A percentile compares a stretch with the other conserved stretches of the same genome.
Evolutionary conservation across 2,888 invertebrate species (phyloP).

Genomic region (Cosmopolites sordidus): DNA sequence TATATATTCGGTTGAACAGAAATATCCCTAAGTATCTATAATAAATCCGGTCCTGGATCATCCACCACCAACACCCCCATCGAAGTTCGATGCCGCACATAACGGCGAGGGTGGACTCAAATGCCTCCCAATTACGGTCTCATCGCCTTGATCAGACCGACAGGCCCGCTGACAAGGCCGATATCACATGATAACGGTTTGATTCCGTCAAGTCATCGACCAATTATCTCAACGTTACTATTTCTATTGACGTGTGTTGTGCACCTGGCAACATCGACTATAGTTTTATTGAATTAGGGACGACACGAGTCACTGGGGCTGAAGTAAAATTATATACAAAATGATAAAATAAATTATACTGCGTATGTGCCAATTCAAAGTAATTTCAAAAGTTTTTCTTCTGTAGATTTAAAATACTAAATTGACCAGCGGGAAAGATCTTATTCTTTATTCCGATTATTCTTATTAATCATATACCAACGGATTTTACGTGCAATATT

Average conservation of each 20-base stretch:
- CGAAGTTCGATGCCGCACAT: background rate
- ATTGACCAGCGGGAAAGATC: too few relatives aligned
- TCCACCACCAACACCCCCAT: conserved; percentile 10
- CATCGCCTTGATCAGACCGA: conserved; percentile 40
- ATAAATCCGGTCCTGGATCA: conserved; percentile 9
- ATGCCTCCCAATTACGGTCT: conserved; percentile 43
- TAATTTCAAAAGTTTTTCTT: too few relatives aligned
- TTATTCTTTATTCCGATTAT: too few relatives aligned
- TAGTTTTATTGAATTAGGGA: background rate
- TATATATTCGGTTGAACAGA: too few relatives aligned
- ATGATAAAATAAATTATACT: too few relatives aligned
- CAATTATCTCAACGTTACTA: conserved; percentile 37
- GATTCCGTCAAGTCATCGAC: conserved; percentile 46
- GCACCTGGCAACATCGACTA: conserved; percentile 2
- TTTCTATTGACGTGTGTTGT: conserved; percentile 31
- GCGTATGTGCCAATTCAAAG: too few relatives aligned
- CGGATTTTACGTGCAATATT: too few relatives aligned
- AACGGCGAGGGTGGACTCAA: conserved; percentile 31
- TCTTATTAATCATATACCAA: too few relatives aligned
- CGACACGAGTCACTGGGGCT: background rate
- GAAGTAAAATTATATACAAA: too few relatives aligned
- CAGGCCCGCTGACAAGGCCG: conserved; percentile 36
- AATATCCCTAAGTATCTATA: too few relatives aligned
- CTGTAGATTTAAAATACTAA: too few relatives aligned
- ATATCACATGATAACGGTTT: conserved; percentile 41